phyloP scores from a whole-genome alignment of 1,140 invertebrate species.

The Temnothorax nylanderi region DNA sequence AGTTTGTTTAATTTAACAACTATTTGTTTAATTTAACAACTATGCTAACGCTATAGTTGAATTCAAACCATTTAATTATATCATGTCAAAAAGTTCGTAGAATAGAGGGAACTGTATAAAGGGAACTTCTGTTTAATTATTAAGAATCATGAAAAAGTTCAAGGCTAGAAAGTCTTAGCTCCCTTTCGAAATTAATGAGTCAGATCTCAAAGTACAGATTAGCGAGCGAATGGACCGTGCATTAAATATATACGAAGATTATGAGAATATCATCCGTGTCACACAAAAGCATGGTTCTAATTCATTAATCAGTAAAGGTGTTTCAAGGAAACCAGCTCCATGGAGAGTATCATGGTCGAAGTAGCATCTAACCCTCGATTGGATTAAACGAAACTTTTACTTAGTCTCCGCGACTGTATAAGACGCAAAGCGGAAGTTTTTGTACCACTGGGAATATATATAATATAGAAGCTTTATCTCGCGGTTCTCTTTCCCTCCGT shows the following conservation, averaged over 20 bases:
- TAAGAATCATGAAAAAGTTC: background rate
- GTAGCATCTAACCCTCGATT: slow-evolving; percentile 38
- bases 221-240: background rate
- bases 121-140: background rate
- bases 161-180: background rate
- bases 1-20: too few relatives aligned
- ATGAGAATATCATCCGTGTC: slow-evolving; percentile 7
- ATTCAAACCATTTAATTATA: background rate
- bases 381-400: slow-evolving; percentile 60
- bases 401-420: slow-evolving; percentile 19
- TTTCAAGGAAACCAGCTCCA: slow-evolving; percentile 7
- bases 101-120: background rate
- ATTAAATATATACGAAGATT: slow-evolving; percentile 24
- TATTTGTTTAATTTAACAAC: too few relatives aligned
- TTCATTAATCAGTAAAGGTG: slow-evolving; percentile 29
- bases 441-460: slow-evolving; percentile 24
- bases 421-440: slow-evolving; percentile 33
- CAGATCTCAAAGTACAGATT: background rate
- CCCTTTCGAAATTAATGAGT: slow-evolving; percentile 5
- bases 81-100: background rate
- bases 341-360: background rate
- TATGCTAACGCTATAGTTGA: too few relatives aligned
- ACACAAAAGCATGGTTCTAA: background rate
- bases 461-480: slow-evolving; percentile 20
- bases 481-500: background rate